These are phyloP conservation scores for Drosophila gaucha DNA, from an alignment of 2,888 invertebrate species.

Conservation along the genomic window DNA sequence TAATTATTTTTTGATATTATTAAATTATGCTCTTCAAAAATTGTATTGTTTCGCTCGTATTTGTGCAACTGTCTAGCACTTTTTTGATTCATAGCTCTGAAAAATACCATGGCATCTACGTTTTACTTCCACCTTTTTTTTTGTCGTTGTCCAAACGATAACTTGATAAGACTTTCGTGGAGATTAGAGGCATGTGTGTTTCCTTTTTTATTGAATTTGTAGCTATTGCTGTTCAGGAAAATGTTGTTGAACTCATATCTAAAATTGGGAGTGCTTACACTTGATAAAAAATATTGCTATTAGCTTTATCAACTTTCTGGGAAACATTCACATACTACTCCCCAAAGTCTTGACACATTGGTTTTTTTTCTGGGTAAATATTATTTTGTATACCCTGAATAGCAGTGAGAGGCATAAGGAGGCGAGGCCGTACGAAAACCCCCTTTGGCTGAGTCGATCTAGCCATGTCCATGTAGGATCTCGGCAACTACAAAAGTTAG, in stretches of 20 bases:
- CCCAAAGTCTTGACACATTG: no score
- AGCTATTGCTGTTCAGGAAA: conserved; percentile 7
- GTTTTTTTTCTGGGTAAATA: not conserved
- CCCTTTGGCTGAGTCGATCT: no score
- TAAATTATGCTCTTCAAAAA: not conserved
- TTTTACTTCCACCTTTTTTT: no score
- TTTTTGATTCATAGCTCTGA: no score
- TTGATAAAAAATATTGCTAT: conserved; percentile 1
- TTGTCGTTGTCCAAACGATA: no score
- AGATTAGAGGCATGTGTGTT: conserved; percentile 9
- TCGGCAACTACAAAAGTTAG: not conserved
- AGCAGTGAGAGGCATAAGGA: no score
- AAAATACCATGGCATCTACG: no score
- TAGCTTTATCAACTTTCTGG: conserved; percentile 2
- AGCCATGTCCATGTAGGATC: not conserved
- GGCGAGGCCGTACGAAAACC: no score
- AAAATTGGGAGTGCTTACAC: conserved; percentile 6
- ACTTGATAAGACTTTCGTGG: conserved; percentile 7
- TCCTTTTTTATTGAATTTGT: conserved; percentile 16
- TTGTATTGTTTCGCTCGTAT: not conserved
- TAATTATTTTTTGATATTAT: not conserved
- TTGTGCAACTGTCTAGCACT: not conserved
- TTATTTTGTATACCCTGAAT: no score
- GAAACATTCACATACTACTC: not conserved
- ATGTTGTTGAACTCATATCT: conserved; percentile 19